These are phyloP conservation scores for Cepaea nemoralis DNA, from an alignment of 1,140 invertebrate genomes.

Conservation along the genomic window DNA sequence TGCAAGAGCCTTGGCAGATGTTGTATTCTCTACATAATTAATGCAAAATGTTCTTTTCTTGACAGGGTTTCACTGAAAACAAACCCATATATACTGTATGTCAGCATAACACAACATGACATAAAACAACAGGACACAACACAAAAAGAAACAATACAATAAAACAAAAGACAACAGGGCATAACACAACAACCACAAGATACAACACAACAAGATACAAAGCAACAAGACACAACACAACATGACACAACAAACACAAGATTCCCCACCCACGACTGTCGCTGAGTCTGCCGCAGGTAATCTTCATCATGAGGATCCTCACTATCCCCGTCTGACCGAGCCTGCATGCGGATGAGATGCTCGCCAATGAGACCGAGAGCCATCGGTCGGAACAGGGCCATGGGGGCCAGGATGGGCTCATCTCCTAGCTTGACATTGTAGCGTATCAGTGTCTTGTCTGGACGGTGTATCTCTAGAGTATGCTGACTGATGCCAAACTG, in stretches of 20 bases:
- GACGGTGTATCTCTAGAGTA: slow-evolving; percentile 82
- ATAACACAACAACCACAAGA: no score
- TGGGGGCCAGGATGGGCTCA: slow-evolving; percentile 90
- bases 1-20: no score
- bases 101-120: no score
- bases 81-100: no score
- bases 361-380: slow-evolving; percentile 86
- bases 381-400: slow-evolving; percentile 90
- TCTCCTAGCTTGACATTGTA: slow-evolving; percentile 89
- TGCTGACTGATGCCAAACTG: slow-evolving; percentile 87
- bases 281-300: slow-evolving; percentile 77
- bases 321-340: slow-evolving; percentile 83
- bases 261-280: slow-evolving; percentile 43
- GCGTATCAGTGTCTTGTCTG: slow-evolving; percentile 79
- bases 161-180: no score
- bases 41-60: no score
- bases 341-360: slow-evolving; percentile 77
- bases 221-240: not conserved
- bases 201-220: not conserved
- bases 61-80: no score
- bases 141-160: no score
- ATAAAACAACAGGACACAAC: no score
- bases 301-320: slow-evolving; percentile 95
- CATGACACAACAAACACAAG: no score
- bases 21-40: no score